Evolutionary conservation across 2,888 invertebrate species (phyloP).

Genomic region (Linyphia triangularis): DNA sequence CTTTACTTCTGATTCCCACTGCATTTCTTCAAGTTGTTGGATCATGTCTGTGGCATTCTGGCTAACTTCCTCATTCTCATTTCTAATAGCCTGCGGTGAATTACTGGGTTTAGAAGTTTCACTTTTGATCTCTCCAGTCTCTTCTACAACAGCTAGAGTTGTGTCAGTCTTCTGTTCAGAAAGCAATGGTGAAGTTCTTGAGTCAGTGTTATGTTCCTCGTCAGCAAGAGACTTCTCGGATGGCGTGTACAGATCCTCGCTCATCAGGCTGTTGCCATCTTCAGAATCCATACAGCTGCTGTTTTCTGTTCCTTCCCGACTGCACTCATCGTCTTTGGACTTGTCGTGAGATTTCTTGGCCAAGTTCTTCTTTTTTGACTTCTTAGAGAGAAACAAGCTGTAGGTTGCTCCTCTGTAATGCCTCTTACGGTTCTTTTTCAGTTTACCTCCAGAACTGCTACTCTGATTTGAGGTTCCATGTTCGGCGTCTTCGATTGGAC

Average conservation of each 20-base stretch:
- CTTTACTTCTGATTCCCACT: constrained; percentile 39
- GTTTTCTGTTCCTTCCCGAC: constrained; percentile 70
- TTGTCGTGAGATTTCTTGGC: constrained; percentile 28
- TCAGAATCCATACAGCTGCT: constrained; percentile 73
- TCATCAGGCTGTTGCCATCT: constrained; percentile 66
- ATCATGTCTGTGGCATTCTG: constrained; percentile 52
- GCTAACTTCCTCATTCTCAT: constrained; percentile 33
- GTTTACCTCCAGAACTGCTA: constrained; percentile 18
- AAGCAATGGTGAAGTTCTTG: constrained; percentile 28
- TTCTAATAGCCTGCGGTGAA: background rate
- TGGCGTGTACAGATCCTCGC: constrained; percentile 67
- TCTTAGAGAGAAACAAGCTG: constrained; percentile 59
- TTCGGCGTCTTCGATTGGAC: constrained; percentile 38
- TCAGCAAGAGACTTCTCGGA: constrained; percentile 74
- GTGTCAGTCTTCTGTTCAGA: constrained; percentile 16
- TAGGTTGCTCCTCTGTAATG: constrained; percentile 73
- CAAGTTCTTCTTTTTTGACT: constrained; percentile 47
- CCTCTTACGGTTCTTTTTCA: constrained; percentile 45
- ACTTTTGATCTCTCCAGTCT: background rate
- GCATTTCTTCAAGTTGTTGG: constrained; percentile 35
- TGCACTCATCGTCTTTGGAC: constrained; percentile 63
- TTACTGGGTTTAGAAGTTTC: background rate
- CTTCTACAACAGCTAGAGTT: background rate
- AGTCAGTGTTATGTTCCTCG: constrained; percentile 56
- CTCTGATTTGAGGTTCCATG: constrained; percentile 31